A percentile compares a stretch with the other conserved stretches of the same genome.
Evolutionary conservation across 2,888 invertebrate genomes (phyloP).

Genomic region (Tromatobia lineatoria): DNA sequence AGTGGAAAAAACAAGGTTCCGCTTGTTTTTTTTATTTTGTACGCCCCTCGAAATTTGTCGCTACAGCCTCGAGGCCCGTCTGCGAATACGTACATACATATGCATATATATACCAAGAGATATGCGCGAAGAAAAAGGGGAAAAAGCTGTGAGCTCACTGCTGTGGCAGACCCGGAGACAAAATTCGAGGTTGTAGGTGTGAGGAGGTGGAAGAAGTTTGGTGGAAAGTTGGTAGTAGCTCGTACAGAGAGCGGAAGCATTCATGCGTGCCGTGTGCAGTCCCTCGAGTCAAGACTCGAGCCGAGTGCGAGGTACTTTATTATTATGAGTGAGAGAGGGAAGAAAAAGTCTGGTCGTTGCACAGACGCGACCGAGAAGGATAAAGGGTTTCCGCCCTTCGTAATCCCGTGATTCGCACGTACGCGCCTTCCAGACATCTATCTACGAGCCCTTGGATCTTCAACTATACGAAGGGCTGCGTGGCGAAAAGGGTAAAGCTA

Average conservation of each 20-base stretch:
- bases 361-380: conserved; percentile 64
- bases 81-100: conserved; percentile 32
- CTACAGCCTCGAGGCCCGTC: conserved; percentile 27
- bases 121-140: conserved; percentile 24
- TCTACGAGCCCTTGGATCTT: conserved; percentile 60
- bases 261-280: conserved; percentile 59
- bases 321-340: conserved; percentile 51
- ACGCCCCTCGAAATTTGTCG: conserved; percentile 38
- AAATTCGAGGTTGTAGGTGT: conserved; percentile 53
- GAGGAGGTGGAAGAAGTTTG: conserved; percentile 52
- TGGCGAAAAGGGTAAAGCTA: conserved; percentile 45
- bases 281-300: conserved; percentile 34
- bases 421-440: conserved; percentile 30
- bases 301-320: conserved; percentile 52
- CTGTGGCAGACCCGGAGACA: conserved; percentile 57
- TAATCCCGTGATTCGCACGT: conserved; percentile 70
- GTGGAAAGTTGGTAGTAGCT: conserved; percentile 50
- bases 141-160: conserved; percentile 35
- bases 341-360: conserved; percentile 60
- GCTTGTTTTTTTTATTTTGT: conserved; percentile 1
- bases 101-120: not conserved
- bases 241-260: conserved; percentile 50
- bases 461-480: conserved; percentile 46
- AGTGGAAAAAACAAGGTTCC: conserved; percentile 13
- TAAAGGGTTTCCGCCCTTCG: conserved; percentile 69